Evolutionary conservation across 2,888 invertebrate species (phyloP), one percentile per base, ranked within the genome.

Genomic region (Spatulosminthurus flaviceps): DNA sequence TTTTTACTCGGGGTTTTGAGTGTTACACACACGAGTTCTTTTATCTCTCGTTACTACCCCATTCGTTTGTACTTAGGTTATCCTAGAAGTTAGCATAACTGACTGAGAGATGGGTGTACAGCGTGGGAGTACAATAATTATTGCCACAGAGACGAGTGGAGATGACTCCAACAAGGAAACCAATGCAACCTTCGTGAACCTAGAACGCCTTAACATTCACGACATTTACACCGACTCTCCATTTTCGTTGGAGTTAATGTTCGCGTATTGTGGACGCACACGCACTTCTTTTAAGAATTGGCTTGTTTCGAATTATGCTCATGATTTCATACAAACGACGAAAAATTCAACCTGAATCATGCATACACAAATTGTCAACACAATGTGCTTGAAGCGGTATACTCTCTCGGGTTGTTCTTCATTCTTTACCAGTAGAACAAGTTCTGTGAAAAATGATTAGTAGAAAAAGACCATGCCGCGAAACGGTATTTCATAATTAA

Each of bases 61-160:
- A n/a, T 51, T 2, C 51, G 9, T 34, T 4, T 51, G 16, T 51
- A 11, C 51, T 16, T 13, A n/a, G 51, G 16, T 4, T 51, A 24
- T 7, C 22, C 7, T 24, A 26, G 2, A 11, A 24, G 22, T 64
- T 64, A 11, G 16, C 5, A 24, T 64, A 11, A 22, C 64, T 64
- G 24, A 64, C 11, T 64, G 26, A 64, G 24, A 4, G 9, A 1
- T 22, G 26, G 24, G 24, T 64, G 51, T 5, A 51, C 16, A 51
- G 51, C 51, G 51, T 51, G 51, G 51, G 51, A 51, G 51, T 51
- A 19, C 51, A 51, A 2, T n/a, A n/a, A n/a, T 51, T 51, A 51
- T n/a, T 34, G 9, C 34, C 9, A 34, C 16, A 60, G 7, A 21
- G 13, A 64, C 11, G 24, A 64, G 24, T 64, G 64, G 4, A 19